A percentile compares a stretch with the other conserved stretches of the same genome.
Evolutionary conservation across 2,113 vertebrate genomes (phyloP).

Genomic region (Scomber scombrus): DNA sequence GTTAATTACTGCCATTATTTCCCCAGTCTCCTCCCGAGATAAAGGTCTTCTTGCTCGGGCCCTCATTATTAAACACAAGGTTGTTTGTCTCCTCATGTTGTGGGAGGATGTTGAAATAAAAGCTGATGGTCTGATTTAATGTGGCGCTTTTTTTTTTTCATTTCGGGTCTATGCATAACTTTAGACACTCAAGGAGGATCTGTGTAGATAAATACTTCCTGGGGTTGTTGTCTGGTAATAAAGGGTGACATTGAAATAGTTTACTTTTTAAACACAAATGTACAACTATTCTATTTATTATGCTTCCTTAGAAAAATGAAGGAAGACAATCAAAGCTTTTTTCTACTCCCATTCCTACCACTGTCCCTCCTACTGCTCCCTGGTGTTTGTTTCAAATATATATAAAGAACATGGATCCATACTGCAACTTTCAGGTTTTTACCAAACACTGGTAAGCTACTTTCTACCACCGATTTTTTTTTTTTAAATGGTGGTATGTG

Average conservation of each 20-base stretch:
- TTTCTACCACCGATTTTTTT: no score
- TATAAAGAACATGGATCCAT: no score
- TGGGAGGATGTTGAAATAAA: constrained; percentile 54
- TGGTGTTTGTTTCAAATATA: not conserved
- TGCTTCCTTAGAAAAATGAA: not conserved
- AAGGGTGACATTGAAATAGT: not conserved
- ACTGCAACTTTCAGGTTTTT: no score
- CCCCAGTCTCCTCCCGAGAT: constrained; percentile 50
- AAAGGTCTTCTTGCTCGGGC: constrained; percentile 38
- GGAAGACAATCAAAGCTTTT: not conserved
- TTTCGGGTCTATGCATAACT: constrained; percentile 27
- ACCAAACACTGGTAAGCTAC: no score
- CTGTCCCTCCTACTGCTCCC: not conserved
- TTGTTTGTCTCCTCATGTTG: constrained; percentile 53
- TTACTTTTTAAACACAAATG: not conserved
- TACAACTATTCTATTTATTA: not conserved
- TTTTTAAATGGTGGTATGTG: no score
- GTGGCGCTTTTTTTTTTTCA: constrained; percentile 4
- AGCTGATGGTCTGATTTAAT: constrained; percentile 35
- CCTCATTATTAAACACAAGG: constrained; percentile 62
- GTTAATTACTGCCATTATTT: constrained; percentile 75
- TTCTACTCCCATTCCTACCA: no score
- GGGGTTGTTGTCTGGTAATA: constrained; percentile 3
- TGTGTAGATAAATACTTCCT: not conserved
- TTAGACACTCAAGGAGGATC: not conserved